Conservation (phyloP, 1,140 invertebrate species). For the Drosophila lowei region DNA sequence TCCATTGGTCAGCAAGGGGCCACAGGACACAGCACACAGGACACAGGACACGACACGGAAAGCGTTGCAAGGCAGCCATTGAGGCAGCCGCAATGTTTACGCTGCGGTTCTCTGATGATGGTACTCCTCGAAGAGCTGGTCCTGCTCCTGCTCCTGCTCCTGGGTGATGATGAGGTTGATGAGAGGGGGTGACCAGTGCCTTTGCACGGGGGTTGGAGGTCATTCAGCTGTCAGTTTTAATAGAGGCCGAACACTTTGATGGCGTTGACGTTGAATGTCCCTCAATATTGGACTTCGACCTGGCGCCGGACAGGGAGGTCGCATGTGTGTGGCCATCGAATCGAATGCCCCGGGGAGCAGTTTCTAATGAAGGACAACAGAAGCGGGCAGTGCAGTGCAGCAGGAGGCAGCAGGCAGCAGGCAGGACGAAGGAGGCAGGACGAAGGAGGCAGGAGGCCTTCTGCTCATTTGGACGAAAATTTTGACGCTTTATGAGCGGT, state of each 20-base stretch:
- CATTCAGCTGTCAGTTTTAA: slow-evolving; percentile 68
- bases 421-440: slow-evolving; percentile 1
- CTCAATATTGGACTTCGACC: slow-evolving; percentile 13
- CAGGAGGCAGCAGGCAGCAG: not conserved
- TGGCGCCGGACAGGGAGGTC: slow-evolving; percentile 1
- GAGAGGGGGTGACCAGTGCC: not conserved
- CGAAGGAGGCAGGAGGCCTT: not conserved
- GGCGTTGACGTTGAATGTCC: slow-evolving; percentile 53
- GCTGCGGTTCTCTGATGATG: slow-evolving; percentile 45
- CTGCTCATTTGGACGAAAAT: slow-evolving; percentile 73
- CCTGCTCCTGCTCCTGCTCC: no score
- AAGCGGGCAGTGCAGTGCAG: slow-evolving; percentile 8
- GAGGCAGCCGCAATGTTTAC: slow-evolving; percentile 68
- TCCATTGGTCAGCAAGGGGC: slow-evolving; percentile 37
- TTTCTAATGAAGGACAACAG: slow-evolving; percentile 75
- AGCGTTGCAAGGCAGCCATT: slow-evolving; percentile 29
- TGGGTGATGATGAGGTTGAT: slow-evolving; percentile 17
- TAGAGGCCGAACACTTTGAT: slow-evolving; percentile 73
- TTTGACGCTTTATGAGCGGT: slow-evolving; percentile 80
- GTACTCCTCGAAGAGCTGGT: no score
- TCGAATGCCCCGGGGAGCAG: slow-evolving; percentile 70
- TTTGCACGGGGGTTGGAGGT: not conserved
- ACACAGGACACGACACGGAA: slow-evolving; percentile 3
- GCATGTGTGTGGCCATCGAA: slow-evolving; percentile 55
- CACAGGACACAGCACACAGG: slow-evolving; percentile 37